phyloP scores from a whole-genome alignment of 2,888 invertebrate genomes.

The Hyalella azteca region DNA sequence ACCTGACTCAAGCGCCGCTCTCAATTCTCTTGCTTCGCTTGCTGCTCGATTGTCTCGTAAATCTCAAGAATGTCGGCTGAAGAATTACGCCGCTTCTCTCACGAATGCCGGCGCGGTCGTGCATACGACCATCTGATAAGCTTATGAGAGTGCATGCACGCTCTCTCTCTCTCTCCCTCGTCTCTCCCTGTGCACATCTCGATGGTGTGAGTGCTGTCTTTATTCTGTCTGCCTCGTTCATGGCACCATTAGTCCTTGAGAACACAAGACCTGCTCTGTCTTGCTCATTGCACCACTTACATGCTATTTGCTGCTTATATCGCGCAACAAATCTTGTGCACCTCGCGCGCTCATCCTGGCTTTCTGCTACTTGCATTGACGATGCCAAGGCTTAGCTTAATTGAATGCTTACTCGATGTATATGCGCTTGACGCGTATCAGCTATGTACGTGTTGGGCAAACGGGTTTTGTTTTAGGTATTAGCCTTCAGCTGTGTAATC shows the following conservation, averaged over 20 bases:
- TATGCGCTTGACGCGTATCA: too few species aligned
- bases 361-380: too few species aligned
- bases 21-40: background rate
- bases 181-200: background rate
- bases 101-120: slow-evolving; percentile 19
- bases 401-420: too few species aligned
- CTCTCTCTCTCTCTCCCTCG: background rate
- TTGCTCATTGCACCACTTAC: slow-evolving; percentile 10
- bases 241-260: slow-evolving; percentile 14
- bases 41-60: slow-evolving; percentile 20
- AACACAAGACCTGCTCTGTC: slow-evolving; percentile 5
- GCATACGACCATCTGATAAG: slow-evolving; percentile 24
- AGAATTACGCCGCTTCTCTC: slow-evolving; percentile 13
- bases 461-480: too few species aligned
- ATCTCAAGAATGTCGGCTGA: slow-evolving; percentile 1
- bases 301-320: background rate
- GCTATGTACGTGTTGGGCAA: too few species aligned
- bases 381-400: too few species aligned
- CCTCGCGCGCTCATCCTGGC: too few species aligned
- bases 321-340: background rate
- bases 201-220: background rate
- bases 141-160: slow-evolving; percentile 14
- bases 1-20: slow-evolving; percentile 3
- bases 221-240: background rate
- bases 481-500: too few species aligned